Percentiles rank a stretch among this genome's conserved stretches.
Conservation (phyloP, 2,113 vertebrate species). For the Scartelaos histophorus region DNA sequence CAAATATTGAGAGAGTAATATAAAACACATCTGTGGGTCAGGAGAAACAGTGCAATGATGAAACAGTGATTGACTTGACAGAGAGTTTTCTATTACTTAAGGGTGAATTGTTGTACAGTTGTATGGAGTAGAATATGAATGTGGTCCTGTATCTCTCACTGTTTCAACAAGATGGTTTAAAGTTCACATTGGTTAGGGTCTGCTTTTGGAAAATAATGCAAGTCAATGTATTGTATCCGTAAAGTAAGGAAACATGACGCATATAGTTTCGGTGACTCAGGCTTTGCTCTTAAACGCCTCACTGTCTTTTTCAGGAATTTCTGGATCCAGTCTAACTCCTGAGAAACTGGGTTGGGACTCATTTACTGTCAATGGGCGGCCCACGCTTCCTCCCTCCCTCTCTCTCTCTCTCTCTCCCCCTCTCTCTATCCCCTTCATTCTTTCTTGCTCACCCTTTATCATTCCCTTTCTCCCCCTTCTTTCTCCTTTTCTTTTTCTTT, state of each 20-base stretch:
- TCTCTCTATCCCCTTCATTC: background rate
- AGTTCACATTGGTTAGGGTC: too few relatives aligned
- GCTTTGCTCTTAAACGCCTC: slow-evolving; percentile 58
- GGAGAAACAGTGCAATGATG: too few relatives aligned
- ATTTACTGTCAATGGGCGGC: slow-evolving; percentile 29
- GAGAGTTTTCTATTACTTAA: too few relatives aligned
- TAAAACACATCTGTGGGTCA: too few relatives aligned
- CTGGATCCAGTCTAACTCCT: slow-evolving; percentile 52
- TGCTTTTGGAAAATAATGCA: too few relatives aligned
- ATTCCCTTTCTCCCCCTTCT: background rate
- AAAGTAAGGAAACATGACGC: background rate
- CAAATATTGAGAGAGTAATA: too few relatives aligned
- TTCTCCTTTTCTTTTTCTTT: background rate
- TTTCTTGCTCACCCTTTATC: background rate
- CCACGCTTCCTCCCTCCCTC: slow-evolving; percentile 30
- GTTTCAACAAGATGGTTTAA: too few relatives aligned
- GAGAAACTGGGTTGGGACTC: slow-evolving; percentile 26
- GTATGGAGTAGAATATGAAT: too few relatives aligned
- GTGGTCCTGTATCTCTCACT: too few relatives aligned
- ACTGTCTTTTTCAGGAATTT: slow-evolving; percentile 69
- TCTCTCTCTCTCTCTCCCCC: background rate
- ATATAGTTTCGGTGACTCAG: slow-evolving; percentile 53
- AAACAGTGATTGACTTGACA: too few relatives aligned
- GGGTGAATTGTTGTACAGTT: too few relatives aligned
- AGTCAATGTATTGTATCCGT: too few relatives aligned